phyloP scores from a whole-genome alignment of 2,113 vertebrate genomes.

The Capreolus pygargus region DNA sequence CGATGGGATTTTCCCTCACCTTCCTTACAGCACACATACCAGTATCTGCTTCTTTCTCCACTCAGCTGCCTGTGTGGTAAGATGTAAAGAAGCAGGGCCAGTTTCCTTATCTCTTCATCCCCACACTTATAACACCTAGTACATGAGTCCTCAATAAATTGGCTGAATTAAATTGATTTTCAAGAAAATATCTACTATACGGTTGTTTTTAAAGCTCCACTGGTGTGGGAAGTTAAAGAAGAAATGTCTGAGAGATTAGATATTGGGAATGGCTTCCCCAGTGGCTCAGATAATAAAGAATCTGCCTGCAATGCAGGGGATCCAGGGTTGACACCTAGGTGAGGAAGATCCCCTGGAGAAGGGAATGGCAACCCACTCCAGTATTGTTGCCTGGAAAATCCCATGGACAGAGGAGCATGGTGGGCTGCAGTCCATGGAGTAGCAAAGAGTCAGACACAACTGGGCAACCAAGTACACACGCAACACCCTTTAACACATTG shows the following conservation, averaged over 20 bases:
- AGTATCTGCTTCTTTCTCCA: neutral
- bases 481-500: neutral
- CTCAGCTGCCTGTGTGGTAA: neutral
- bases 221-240: neutral
- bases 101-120: neutral
- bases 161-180: neutral
- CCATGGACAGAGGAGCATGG: neutral
- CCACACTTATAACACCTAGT: neutral
- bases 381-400: neutral
- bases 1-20: neutral
- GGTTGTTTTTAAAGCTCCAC: neutral
- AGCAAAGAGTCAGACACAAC: neutral
- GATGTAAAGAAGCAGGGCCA: neutral
- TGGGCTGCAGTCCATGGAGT: neutral
- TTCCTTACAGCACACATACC: neutral
- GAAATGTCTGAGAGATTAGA: neutral
- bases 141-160: neutral
- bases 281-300: neutral
- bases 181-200: neutral
- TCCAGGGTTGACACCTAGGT: neutral
- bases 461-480: neutral
- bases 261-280: neutral
- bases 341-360: neutral
- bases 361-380: neutral
- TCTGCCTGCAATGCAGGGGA: neutral